A percentile compares a stretch with the other conserved stretches of the same genome.
These are phyloP conservation scores for Ernsta delagoae DNA, from an alignment of 2,888 invertebrate species.

Conservation along the genomic window DNA sequence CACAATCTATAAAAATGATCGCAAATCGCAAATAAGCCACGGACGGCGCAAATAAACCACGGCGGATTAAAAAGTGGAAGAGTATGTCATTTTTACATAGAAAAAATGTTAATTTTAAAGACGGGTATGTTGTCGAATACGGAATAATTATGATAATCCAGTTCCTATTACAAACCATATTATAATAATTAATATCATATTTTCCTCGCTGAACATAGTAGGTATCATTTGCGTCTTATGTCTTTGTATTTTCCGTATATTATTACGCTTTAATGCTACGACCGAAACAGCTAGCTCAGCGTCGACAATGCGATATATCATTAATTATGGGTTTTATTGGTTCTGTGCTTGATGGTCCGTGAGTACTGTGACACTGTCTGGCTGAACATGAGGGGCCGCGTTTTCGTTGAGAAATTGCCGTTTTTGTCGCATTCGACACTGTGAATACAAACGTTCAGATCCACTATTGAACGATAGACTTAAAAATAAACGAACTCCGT, in stretches of 20 bases:
- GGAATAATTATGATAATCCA: too few species aligned
- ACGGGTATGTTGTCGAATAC: too few species aligned
- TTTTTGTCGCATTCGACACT: slow-evolving; percentile 65
- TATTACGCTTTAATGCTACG: slow-evolving; percentile 5
- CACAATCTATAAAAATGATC: too few species aligned
- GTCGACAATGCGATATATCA: slow-evolving; percentile 46
- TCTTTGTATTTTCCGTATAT: neutral
- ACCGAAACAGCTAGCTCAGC: slow-evolving; percentile 22
- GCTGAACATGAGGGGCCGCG: slow-evolving; percentile 51
- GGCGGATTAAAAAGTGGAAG: too few species aligned
- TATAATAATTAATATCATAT: too few species aligned
- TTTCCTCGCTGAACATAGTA: neutral
- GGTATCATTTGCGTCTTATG: neutral
- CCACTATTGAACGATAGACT: slow-evolving; percentile 9
- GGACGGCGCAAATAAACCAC: too few species aligned
- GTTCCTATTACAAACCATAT: too few species aligned
- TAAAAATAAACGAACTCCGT: neutral
- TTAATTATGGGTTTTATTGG: slow-evolving; percentile 60
- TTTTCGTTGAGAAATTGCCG: slow-evolving; percentile 66
- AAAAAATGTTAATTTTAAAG: too few species aligned
- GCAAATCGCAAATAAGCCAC: too few species aligned
- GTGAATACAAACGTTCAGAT: slow-evolving; percentile 21
- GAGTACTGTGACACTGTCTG: slow-evolving; percentile 45
- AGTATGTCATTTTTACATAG: too few species aligned
- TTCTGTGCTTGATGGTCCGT: slow-evolving; percentile 60